phyloP scores from a whole-genome alignment of 2,888 invertebrate genomes.

The Conomelus anceps region DNA sequence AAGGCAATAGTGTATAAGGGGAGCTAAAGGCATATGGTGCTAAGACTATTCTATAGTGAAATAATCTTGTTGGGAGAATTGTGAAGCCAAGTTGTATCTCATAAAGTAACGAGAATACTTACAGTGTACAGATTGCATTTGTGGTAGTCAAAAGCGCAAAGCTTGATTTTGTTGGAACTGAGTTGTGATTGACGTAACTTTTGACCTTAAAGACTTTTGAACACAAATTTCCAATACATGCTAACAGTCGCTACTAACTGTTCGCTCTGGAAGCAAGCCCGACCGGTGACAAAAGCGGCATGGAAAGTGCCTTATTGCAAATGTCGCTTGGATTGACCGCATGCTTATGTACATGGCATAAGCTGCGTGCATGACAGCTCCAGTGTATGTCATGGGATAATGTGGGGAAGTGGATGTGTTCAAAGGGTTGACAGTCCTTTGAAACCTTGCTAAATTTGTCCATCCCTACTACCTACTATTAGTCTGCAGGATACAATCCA shows the following conservation, averaged over 20 bases:
- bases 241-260: background rate
- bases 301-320: background rate
- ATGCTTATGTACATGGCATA: background rate
- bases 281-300: background rate
- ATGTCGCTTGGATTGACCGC: background rate
- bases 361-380: background rate
- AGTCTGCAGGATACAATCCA: background rate
- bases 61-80: too few species aligned
- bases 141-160: too few species aligned
- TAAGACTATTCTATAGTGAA: too few species aligned
- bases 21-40: too few species aligned
- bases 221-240: background rate
- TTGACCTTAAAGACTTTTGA: background rate
- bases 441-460: background rate
- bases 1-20: too few species aligned
- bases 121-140: too few species aligned
- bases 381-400: background rate
- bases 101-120: too few species aligned
- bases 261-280: background rate
- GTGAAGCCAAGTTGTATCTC: too few species aligned
- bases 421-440: background rate
- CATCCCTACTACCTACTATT: background rate
- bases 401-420: background rate
- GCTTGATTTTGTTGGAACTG: too few species aligned
- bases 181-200: too few species aligned